These are phyloP conservation scores for Seriola rivoliana DNA, from an alignment of 2,113 vertebrate genomes.

Conservation along the genomic window DNA sequence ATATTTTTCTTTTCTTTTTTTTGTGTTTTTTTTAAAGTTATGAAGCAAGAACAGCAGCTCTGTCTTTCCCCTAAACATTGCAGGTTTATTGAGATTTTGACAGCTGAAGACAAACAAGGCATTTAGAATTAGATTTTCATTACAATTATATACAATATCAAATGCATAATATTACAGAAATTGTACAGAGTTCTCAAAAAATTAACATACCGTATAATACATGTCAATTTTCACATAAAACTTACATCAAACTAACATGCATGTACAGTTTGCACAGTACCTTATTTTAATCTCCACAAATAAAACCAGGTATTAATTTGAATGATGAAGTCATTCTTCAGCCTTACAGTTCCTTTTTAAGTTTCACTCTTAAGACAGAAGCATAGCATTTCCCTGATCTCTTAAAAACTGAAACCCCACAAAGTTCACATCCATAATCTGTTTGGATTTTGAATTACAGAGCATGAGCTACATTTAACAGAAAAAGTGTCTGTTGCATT, in stretches of 20 bases:
- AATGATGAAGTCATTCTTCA: neutral
- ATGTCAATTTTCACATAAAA: constrained; percentile 14
- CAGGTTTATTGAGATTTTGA: constrained; percentile 59
- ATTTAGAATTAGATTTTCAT: constrained; percentile 17
- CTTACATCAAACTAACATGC: constrained; percentile 6
- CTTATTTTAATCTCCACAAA: neutral
- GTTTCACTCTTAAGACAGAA: neutral
- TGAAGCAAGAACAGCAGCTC: constrained; percentile 1
- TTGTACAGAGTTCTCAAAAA: neutral
- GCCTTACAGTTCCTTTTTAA: neutral
- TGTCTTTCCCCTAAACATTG: constrained; percentile 8
- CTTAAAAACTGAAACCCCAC: neutral
- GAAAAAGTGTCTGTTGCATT: neutral
- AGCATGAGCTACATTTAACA: constrained; percentile 4
- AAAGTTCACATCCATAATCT: neutral
- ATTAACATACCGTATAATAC: neutral
- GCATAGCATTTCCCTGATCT: neutral
- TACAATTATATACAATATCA: constrained; percentile 39
- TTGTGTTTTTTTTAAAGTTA: constrained; percentile 5
- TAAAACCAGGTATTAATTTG: neutral
- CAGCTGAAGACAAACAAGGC: constrained; percentile 48
- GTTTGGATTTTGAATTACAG: constrained; percentile 3
- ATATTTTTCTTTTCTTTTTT: constrained; percentile 24
- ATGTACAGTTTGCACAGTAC: constrained; percentile 16
- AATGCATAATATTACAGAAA: constrained; percentile 28